phyloP scores from a whole-genome alignment of 1,140 invertebrate genomes.

The Atta colombica region DNA sequence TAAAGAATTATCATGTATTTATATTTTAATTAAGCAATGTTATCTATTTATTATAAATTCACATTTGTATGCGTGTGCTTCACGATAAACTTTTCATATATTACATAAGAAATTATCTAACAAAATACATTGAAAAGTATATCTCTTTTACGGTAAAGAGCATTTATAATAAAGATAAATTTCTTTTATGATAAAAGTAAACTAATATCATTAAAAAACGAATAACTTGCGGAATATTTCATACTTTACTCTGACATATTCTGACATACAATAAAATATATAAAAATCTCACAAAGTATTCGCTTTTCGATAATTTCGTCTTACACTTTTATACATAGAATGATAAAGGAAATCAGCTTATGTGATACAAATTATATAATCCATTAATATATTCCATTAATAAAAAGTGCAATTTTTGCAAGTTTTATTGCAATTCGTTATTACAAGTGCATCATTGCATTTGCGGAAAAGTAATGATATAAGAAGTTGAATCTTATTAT shows the following conservation, averaged over 20 bases:
- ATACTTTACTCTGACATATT: constrained; percentile 1
- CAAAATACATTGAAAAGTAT: not conserved
- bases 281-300: not conserved
- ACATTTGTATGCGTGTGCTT: not conserved
- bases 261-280: not conserved
- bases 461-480: not conserved
- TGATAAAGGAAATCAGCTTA: not conserved
- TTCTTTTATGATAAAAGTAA: constrained; percentile 6
- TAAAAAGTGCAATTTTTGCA: not conserved
- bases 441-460: not conserved
- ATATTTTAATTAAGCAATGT: constrained; percentile 1
- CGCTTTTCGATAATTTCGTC: not conserved
- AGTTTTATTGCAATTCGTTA: not conserved
- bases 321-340: not conserved
- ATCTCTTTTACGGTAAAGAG: not conserved
- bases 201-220: constrained; percentile 26
- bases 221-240: not conserved
- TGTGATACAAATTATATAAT: not conserved
- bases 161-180: constrained; percentile 27
- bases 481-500: not conserved
- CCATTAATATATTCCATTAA: not conserved
- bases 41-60: not conserved
- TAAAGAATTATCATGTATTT: not conserved
- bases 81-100: not conserved
- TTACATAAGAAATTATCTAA: not conserved